Conservation (phyloP, 2,113 vertebrate species). For the Paedocypris sp. region DNA sequence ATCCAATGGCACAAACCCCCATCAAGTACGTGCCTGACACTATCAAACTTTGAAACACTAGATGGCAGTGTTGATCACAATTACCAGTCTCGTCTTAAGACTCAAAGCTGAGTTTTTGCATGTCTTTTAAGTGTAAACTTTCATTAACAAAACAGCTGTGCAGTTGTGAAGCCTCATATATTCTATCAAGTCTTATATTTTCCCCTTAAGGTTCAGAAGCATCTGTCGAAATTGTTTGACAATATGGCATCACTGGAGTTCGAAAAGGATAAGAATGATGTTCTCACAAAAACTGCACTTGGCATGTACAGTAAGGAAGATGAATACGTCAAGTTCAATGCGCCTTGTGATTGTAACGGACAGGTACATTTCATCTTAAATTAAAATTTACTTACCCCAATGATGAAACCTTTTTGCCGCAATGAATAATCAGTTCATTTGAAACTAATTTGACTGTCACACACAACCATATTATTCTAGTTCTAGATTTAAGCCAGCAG, state of each 20-base stretch:
- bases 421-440: too few species aligned
- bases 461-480: too few species aligned
- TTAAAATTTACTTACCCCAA: too few species aligned
- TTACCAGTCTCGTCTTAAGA: constrained; percentile 5
- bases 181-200: too few species aligned
- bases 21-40: constrained; percentile 45
- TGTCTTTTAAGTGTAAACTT: background rate
- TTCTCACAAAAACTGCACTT: constrained; percentile 60
- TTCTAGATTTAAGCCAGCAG: too few species aligned
- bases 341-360: constrained; percentile 79
- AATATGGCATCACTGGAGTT: constrained; percentile 79
- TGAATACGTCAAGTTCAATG: constrained; percentile 79
- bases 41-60: background rate
- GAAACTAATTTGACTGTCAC: too few species aligned
- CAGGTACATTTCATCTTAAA: constrained; percentile 70
- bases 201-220: constrained; percentile 72
- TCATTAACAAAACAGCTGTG: background rate
- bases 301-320: constrained; percentile 95
- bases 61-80: constrained; percentile 45
- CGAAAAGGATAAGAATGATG: constrained; percentile 59
- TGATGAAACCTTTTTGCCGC: too few species aligned
- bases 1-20: constrained; percentile 83
- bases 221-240: constrained; percentile 93
- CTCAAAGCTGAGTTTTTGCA: background rate
- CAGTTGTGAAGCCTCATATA: background rate